These are phyloP conservation scores for Otis tarda DNA, from an alignment of 2,113 vertebrate genomes.

Conservation along the genomic window DNA sequence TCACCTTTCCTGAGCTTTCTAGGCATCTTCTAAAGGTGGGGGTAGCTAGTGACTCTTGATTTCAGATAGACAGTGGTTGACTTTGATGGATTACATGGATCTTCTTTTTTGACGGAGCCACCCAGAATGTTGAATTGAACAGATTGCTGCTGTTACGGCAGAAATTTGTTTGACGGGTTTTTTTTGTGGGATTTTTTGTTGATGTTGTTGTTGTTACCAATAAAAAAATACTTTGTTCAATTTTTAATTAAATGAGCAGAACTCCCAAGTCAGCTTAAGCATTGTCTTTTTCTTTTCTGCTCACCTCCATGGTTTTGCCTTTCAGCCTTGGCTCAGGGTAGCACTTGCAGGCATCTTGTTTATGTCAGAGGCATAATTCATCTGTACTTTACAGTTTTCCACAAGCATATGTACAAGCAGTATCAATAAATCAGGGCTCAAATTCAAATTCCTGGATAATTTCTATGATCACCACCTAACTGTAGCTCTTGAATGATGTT, in stretches of 20 bases:
- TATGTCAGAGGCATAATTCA: neutral
- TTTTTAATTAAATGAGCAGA: neutral
- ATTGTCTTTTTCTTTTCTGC: neutral
- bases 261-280: neutral
- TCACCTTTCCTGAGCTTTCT: neutral
- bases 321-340: neutral
- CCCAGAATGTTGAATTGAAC: neutral
- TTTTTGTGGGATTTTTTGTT: too few species aligned
- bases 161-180: neutral
- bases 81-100: neutral
- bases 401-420: neutral
- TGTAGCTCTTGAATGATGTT: neutral
- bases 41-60: neutral
- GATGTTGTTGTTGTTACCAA: neutral
- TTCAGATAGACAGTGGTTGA: fast-evolving
- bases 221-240: neutral
- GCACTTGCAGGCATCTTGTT: neutral
- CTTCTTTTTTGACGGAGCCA: fast-evolving
- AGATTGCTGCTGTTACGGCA: neutral
- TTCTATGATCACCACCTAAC: neutral
- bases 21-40: neutral
- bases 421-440: neutral
- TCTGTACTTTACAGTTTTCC: neutral
- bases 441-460: neutral
- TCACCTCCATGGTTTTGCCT: neutral